Base-by-base conservation (phyloP, 1,140 invertebrate genomes). In the Bombus haemorrhoidalis region DNA sequence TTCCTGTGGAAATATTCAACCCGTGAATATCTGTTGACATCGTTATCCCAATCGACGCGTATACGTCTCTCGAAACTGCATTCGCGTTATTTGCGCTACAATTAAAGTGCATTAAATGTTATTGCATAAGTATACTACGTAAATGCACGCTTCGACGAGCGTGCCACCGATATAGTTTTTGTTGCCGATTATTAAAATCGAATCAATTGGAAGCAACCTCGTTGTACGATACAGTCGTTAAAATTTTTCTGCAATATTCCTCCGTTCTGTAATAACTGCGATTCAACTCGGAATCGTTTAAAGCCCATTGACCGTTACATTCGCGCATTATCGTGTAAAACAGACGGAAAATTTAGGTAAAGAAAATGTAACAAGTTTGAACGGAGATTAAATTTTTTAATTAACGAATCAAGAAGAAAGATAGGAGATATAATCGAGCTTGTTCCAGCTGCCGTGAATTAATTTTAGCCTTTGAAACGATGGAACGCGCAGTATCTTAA, bases 101-200 rank as follows among this genome's bases (percentile, higher is more conserved):
- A 75, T 75, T 75, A 75, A 37, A 59, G 37, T 71, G 37, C 25
- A n/a, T 74, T 74, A 74, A 74, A n/a, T 25, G 41, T 10, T 74
- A n/a, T 32, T 25, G 15, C 9, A 32, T 8, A 47, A n/a, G 15
- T 28, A 25, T 41, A 2, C 25, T 25, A 25, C 34, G 34, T 10
- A 22, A 6, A 57, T 28, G 4, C 32, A 57, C 22, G 22, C 3
- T 8, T 57, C 22, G 73, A 75, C 9, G 25, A 75, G 25, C 22
- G 12, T 8, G 41, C 22, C 47, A 37, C 0, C 18, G 47, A 57
- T 57, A 28, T 12, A 53, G 47, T 22, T 12, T 1, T 39, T 71
- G 25, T n/a, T 32, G 13, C 5, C 62, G 13, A 32, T 32, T n/a
- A 74, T 34, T 74, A 74, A 47, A 74, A 74, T 47, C 28, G 73